Evolutionary conservation across 2,113 vertebrate species (phyloP).

Genomic region (Mionectes macconnelli): DNA sequence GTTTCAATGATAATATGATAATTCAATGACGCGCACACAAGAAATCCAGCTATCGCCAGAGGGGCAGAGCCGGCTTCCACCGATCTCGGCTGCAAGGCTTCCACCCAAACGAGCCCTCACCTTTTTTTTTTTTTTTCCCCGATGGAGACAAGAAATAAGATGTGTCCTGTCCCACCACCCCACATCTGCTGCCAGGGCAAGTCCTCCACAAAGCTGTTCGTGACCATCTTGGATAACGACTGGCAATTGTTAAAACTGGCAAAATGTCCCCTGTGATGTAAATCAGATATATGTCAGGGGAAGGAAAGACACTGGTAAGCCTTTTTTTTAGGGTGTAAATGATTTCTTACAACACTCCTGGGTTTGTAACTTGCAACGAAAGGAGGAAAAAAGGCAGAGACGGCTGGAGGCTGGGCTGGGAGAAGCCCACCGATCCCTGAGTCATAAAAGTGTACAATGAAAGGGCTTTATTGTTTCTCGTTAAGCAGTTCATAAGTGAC

Average conservation of each 20-base stretch:
- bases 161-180: background rate
- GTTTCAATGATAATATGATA: background rate
- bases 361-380: background rate
- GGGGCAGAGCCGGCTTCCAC: background rate
- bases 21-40: too few species aligned
- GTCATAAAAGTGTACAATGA: conserved; percentile 55
- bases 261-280: background rate
- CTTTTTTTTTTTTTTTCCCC: background rate
- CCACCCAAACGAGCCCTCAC: background rate
- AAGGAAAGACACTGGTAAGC: background rate
- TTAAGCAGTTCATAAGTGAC: conserved; percentile 37
- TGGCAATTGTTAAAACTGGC: background rate
- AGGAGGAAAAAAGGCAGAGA: background rate
- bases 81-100: background rate
- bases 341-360: background rate
- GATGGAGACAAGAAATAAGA: background rate
- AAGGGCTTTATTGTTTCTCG: conserved; percentile 43
- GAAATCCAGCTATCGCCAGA: background rate
- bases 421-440: conserved; percentile 24
- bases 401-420: background rate
- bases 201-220: background rate
- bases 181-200: background rate
- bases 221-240: background rate
- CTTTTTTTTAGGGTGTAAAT: background rate
- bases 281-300: background rate